A percentile compares a stretch with the other conserved stretches of the same genome.
These are phyloP conservation scores for Falcunculus frontatus DNA, from an alignment of 2,113 vertebrate genomes.

Conservation along the genomic window DNA sequence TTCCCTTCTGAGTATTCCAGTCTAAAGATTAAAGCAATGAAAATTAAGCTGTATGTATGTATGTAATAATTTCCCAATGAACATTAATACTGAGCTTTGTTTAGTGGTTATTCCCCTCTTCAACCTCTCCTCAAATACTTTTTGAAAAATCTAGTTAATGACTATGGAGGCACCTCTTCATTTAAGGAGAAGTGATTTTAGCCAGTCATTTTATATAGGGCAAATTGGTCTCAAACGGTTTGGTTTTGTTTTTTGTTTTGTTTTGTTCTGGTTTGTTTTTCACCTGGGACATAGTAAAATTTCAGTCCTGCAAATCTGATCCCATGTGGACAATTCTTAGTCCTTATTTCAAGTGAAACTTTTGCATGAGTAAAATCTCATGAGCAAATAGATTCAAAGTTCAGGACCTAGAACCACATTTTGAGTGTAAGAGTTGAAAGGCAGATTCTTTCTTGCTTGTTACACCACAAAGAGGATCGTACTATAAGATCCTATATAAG, in stretches of 20 bases:
- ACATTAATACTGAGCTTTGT: background rate
- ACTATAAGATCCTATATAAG: background rate
- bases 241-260: background rate
- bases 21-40: background rate
- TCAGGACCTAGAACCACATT: background rate
- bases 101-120: background rate
- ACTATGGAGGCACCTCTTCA: background rate
- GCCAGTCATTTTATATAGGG: background rate
- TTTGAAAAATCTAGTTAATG: accelerated
- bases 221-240: background rate
- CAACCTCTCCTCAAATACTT: background rate
- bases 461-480: background rate
- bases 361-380: background rate
- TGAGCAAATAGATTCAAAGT: background rate
- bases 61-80: background rate
- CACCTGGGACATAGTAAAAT: background rate
- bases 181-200: background rate
- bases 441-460: background rate
- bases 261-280: background rate
- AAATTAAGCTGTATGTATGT: background rate
- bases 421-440: background rate
- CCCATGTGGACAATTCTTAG: background rate
- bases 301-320: background rate
- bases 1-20: background rate
- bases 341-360: background rate